Conservation (phyloP, 2,888 invertebrate genomes). For the Physocephala rufipes region DNA sequence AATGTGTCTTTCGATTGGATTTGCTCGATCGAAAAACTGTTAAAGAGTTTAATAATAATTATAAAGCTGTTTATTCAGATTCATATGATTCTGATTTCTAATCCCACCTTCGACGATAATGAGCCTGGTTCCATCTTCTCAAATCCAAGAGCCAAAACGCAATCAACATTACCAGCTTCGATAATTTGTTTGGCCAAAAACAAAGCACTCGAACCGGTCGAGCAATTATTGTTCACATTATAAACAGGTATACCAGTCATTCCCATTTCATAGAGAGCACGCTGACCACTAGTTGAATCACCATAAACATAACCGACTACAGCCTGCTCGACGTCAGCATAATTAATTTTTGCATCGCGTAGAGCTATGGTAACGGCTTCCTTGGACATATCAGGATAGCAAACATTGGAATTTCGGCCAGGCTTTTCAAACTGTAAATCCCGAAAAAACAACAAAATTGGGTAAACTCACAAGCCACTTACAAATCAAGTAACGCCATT, state of each 20-base stretch:
- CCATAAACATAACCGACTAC: constrained; percentile 94
- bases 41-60: background rate
- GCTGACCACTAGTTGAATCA: constrained; percentile 95
- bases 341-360: constrained; percentile 80
- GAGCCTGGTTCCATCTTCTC: constrained; percentile 98
- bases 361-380: constrained; percentile 92
- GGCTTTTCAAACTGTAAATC: constrained; percentile 88
- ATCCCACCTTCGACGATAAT: constrained; percentile 73
- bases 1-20: constrained; percentile 90
- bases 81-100: background rate
- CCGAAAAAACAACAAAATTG: too few relatives aligned
- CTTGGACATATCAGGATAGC: constrained; percentile 95
- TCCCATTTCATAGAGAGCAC: constrained; percentile 92
- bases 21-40: constrained; percentile 81
- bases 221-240: constrained; percentile 99
- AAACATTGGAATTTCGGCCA: constrained; percentile 78
- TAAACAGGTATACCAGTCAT: constrained; percentile 97
- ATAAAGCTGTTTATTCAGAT: background rate
- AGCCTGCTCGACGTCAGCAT: constrained; percentile 85
- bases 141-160: constrained; percentile 93
- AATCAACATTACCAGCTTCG: constrained; percentile 87
- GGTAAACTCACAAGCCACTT: too few relatives aligned
- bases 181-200: constrained; percentile 90
- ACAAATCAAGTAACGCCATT: too few relatives aligned
- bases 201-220: constrained; percentile 94